A percentile compares a stretch with the other conserved stretches of the same genome.
Evolutionary conservation across 2,113 vertebrate genomes (phyloP).

Genomic region (Callaeas wilsoni): DNA sequence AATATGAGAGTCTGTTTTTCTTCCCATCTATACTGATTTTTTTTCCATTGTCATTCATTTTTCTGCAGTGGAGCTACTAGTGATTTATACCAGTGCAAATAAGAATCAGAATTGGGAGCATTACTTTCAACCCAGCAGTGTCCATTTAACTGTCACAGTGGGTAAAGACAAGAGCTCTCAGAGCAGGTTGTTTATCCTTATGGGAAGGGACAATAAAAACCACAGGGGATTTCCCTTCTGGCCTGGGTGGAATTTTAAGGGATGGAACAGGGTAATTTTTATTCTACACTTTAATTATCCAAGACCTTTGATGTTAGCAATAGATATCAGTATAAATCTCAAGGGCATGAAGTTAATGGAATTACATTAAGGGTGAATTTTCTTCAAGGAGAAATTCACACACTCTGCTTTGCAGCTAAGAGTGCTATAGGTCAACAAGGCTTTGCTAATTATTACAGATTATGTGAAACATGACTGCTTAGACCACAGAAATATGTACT

Average conservation of each 20-base stretch:
- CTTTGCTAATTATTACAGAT: slow-evolving; percentile 47
- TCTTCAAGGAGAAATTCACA: slow-evolving; percentile 32
- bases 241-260: slow-evolving; percentile 27
- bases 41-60: neutral
- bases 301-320: slow-evolving; percentile 35
- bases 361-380: slow-evolving; percentile 32
- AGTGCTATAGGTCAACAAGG: slow-evolving; percentile 12
- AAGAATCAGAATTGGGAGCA: slow-evolving; percentile 8
- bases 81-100: slow-evolving; percentile 49
- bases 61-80: neutral
- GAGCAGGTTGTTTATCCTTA: slow-evolving; percentile 51
- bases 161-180: slow-evolving; percentile 46
- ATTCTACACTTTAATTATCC: slow-evolving; percentile 40
- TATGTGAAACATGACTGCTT: slow-evolving; percentile 17
- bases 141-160: slow-evolving; percentile 55
- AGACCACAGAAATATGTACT: neutral
- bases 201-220: slow-evolving; percentile 57
- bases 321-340: slow-evolving; percentile 48
- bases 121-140: slow-evolving; percentile 58
- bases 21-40: neutral
- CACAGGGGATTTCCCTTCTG: slow-evolving; percentile 44
- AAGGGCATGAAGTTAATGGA: slow-evolving; percentile 48
- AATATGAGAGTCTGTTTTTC: neutral
- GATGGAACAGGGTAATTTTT: slow-evolving; percentile 51
- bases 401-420: neutral